Conservation (phyloP, 2,113 vertebrate genomes). For the Amia ocellicauda region DNA sequence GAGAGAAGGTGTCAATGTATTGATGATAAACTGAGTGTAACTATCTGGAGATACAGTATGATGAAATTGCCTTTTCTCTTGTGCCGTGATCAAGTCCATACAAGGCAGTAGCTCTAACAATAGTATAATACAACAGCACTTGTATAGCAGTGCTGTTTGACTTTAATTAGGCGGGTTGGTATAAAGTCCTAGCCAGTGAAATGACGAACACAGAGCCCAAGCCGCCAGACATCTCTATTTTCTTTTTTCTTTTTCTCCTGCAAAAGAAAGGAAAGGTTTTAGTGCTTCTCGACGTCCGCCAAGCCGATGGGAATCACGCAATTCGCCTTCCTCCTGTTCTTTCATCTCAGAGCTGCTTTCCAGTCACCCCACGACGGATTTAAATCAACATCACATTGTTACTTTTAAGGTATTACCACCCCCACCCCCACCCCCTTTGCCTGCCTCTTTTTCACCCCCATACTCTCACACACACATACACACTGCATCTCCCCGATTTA, state of each 20-base stretch:
- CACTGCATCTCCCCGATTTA: not conserved
- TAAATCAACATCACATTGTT: slow-evolving; percentile 23
- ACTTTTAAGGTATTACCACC: not conserved
- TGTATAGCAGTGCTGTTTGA: not conserved
- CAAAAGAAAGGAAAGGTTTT: not conserved
- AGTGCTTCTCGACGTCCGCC: not conserved
- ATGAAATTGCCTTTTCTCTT: no score
- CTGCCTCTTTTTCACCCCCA: not conserved
- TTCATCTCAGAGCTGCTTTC: slow-evolving; percentile 10
- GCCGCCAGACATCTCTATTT: no score
- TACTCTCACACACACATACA: not conserved
- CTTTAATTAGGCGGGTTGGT: not conserved
- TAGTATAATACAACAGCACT: no score
- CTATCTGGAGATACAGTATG: no score
- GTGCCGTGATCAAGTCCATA: no score
- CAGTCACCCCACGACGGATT: not conserved
- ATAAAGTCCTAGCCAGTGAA: not conserved
- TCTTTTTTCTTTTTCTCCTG: slow-evolving; percentile 1
- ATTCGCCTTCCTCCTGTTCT: not conserved
- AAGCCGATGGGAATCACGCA: slow-evolving; percentile 5
- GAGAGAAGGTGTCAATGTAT: no score
- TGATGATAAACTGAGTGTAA: no score
- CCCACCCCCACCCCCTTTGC: not conserved
- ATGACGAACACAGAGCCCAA: not conserved
- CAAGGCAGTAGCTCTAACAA: no score